Percentiles rank a stretch among this genome's conserved stretches.
These are phyloP conservation scores for Falco biarmicus DNA, from an alignment of 2,797 vertebrate species.

Conservation along the genomic window DNA sequence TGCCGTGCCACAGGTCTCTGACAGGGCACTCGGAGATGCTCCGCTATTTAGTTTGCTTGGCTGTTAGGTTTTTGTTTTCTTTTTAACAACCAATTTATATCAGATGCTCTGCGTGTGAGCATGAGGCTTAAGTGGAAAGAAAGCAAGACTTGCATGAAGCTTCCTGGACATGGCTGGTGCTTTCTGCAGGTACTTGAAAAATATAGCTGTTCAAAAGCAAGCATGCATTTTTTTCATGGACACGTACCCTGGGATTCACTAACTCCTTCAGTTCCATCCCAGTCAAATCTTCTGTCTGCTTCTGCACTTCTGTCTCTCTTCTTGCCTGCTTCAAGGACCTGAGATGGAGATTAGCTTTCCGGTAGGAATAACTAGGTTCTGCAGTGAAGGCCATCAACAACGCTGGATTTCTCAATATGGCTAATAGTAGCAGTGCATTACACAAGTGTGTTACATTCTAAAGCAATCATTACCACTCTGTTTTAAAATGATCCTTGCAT, in stretches of 20 bases:
- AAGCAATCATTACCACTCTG: background rate
- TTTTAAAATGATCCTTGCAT: background rate
- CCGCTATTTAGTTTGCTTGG: background rate
- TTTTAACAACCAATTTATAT: background rate
- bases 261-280: background rate
- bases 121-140: background rate
- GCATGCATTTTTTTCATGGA: fast-evolving
- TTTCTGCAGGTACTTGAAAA: background rate
- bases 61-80: background rate
- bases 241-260: background rate
- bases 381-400: background rate
- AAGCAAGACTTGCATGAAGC: background rate
- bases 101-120: background rate
- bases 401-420: background rate
- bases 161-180: background rate
- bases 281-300: background rate
- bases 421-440: fast-evolving
- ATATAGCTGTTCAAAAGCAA: background rate
- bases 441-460: background rate
- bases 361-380: background rate
- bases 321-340: background rate
- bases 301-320: background rate
- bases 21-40: background rate
- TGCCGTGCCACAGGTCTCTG: background rate
- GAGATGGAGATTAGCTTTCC: background rate